Conservation (phyloP, 2,797 vertebrate species). For the Apogon talboti region DNA sequence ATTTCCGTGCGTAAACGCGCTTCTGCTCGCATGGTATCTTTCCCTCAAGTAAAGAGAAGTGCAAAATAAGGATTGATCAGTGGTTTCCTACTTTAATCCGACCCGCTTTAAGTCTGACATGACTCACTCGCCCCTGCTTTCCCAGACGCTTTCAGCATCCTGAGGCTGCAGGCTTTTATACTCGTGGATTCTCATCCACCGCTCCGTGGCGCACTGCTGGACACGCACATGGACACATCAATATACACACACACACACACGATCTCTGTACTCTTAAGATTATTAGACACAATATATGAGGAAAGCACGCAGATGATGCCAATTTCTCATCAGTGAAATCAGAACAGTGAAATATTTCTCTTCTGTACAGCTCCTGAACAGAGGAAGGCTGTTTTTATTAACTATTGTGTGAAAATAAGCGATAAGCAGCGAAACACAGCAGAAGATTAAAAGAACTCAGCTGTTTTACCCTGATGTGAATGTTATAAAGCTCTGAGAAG, state of each 20-base stretch:
- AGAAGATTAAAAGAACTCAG: background rate
- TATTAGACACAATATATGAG: background rate
- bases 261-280: no score
- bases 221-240: background rate
- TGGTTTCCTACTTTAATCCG: background rate
- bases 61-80: background rate
- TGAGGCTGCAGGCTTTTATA: slow-evolving; percentile 61
- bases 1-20: background rate
- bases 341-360: background rate
- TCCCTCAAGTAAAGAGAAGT: background rate
- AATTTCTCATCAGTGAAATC: background rate
- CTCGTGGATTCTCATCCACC: slow-evolving; percentile 5
- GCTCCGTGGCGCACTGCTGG: slow-evolving; percentile 39
- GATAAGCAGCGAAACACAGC: no score
- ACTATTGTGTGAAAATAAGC: background rate
- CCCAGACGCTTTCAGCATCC: slow-evolving; percentile 26
- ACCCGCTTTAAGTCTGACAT: background rate
- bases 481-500: background rate
- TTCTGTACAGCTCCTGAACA: background rate
- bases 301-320: background rate
- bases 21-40: background rate
- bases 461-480: background rate
- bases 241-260: background rate
- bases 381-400: background rate
- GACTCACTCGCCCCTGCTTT: slow-evolving; percentile 12